Evolutionary conservation across 2,888 invertebrate species (phyloP), one percentile per base, ranked within the genome.

Genomic region (Smittia sp.): DNA sequence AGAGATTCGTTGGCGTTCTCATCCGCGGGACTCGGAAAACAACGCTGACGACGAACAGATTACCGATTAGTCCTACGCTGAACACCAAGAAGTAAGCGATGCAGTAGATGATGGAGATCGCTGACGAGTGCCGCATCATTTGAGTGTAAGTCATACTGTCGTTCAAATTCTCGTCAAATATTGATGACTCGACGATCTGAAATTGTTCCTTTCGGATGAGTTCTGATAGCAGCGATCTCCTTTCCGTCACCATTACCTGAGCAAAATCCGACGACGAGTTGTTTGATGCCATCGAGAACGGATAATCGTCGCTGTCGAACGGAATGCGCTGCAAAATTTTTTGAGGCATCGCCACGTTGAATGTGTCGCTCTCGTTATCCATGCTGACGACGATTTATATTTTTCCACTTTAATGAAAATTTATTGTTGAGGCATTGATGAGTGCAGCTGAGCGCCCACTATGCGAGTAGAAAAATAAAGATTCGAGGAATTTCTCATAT

Each of bases 1-100:
- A 83, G 76, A 84, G 83, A 78, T 86, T 86, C 75, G 86, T 86
- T 1, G 83, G 82, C 1, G 83, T 83, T 72, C 84, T 79, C 81
- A 86, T 83, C 24, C 81, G 77, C 67, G 80, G 79, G 66, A 32
- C 79, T 38, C 80, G 77, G 68, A 77, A 78, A 11, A 82, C 80
- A 18, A 83, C 83, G 24, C 80, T 78, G 13, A 83, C 80, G 38
- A 83, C 82, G 67, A 82, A 79, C 63, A 79, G 77, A 77, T 83
- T 83, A 9, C 83, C 83, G 11, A 82, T 77, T n/a, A 84, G 78
- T 3, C 84, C 84, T 38, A 84, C 77, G 18, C 82, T 75, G 75
- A 83, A 82, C 3, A 84, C 83, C 1, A 79, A 74, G 11, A 79
- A 77, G 76, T 84, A 84, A 7, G 83, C 83, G 39, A 83, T 75